Evolutionary conservation across 1,140 invertebrate genomes (phyloP), one percentile per base, ranked within the genome.

Genomic region (Ceratoteleas bidentatus): DNA sequence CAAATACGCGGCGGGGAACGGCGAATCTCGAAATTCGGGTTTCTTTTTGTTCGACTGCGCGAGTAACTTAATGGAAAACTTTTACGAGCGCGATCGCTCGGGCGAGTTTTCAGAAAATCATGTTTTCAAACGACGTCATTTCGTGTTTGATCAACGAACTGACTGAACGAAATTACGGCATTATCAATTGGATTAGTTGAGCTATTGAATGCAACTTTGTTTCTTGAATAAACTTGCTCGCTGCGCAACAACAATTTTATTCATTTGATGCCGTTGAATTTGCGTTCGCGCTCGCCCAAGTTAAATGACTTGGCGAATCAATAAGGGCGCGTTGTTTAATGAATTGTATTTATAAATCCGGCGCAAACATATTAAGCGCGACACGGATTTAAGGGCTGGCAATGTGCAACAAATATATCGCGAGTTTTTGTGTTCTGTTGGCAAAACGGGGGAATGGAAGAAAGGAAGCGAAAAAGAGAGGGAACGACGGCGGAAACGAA

Each of bases 241-340:
- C 45, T 50, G 50, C n/a, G 32, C 5, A 68, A 52, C 47, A 69
- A 69, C 15, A 69, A 58, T 70, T 61, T 70, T 61, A 60, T 60
- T 53, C 49, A 45, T 62, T 72, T 72, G 69, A 62, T 72, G 56
- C 10, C 14, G 13, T 54, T 54, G 50, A 43, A 62, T 62, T 72
- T 54, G 15, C 33, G 57, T 72, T 62, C 45, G 38, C 24, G 33
- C 34, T 54, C 40, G n/a, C 13, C 38, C 45, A 72, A 62, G 32
- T 72, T 72, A 72, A 72, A 72, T 72, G 69, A 72, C 58, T 62
- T 72, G 38, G 57, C 34, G 50, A 62, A 72, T 62, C 58, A 72
- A 72, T 72, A 56, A 72, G 14, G 38, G 53, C 50, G 43, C 49
- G 14, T 38, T 47, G 14, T 60, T 32, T 54, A 54, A 72, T 62